Evolutionary conservation across 1,140 invertebrate genomes (phyloP).

Genomic region (Papilio aristodemus): DNA sequence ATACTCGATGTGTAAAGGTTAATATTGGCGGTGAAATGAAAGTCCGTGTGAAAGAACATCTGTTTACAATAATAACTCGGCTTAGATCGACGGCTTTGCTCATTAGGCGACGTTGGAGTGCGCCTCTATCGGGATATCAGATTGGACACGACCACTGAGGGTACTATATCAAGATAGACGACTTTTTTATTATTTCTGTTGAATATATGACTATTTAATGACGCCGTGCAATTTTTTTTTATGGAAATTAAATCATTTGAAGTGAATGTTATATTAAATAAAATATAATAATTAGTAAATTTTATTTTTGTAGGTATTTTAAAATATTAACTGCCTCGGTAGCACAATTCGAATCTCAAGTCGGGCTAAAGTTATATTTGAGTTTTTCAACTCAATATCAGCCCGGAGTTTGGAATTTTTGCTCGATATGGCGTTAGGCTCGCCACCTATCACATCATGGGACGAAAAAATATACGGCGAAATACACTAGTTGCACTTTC

Average conservation of each 20-base stretch:
- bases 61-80: constrained; percentile 46
- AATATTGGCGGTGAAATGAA: constrained; percentile 50
- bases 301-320: too few species aligned
- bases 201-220: not conserved
- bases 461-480: too few species aligned
- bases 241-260: not conserved
- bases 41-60: constrained; percentile 46
- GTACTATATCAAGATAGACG: constrained; percentile 27
- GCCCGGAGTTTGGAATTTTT: too few species aligned
- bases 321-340: too few species aligned
- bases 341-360: too few species aligned
- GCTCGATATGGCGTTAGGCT: too few species aligned
- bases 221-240: not conserved
- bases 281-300: too few species aligned
- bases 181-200: constrained; percentile 21
- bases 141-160: constrained; percentile 32
- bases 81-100: constrained; percentile 49
- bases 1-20: constrained; percentile 38
- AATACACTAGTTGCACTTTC: too few species aligned
- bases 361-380: too few species aligned
- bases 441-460: too few species aligned
- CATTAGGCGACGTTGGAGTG: constrained; percentile 48
- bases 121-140: constrained; percentile 41
- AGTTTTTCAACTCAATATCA: too few species aligned
- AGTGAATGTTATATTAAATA: not conserved